Conservation (phyloP, 92 coral and sea anemone genomes). For the Porites rus region DNA sequence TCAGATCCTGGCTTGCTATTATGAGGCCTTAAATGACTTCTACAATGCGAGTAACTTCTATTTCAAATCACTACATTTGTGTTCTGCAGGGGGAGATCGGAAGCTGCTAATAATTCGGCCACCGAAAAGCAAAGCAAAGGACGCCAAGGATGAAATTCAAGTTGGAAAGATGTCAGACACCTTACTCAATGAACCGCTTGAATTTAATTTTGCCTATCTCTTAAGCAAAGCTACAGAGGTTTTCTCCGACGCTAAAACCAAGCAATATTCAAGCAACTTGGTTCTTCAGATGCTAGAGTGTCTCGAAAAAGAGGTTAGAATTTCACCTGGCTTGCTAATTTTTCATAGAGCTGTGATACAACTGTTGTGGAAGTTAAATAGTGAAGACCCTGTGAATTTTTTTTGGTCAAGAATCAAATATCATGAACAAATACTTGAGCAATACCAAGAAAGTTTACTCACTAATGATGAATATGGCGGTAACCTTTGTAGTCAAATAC, state of each 20-base stretch:
- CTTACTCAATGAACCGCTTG: not conserved
- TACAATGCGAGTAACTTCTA: not conserved
- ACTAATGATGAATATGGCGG: not conserved
- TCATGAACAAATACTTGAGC: not conserved
- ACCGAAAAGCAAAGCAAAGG: not conserved
- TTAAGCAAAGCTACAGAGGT: not conserved
- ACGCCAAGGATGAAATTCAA: not conserved
- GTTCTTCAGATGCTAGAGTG: not conserved
- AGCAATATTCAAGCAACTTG: not conserved
- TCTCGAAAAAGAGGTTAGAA: not conserved
- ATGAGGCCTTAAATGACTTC: not conserved
- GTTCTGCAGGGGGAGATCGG: not conserved
- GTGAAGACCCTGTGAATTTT: not conserved
- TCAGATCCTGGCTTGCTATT: slow-evolving; percentile 6
- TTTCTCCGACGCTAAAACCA: not conserved
- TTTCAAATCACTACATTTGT: not conserved
- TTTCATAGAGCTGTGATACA: not conserved
- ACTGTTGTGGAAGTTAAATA: not conserved
- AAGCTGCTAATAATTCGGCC: not conserved
- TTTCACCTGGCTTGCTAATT: not conserved
- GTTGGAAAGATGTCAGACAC: not conserved
- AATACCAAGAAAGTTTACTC: not conserved
- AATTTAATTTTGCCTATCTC: not conserved
- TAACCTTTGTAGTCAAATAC: not conserved
- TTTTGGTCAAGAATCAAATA: not conserved